A percentile compares a stretch with the other conserved stretches of the same genome.
These are phyloP conservation scores for Eupsilia transversa DNA, from an alignment of 2,888 invertebrate genomes.

Conservation along the genomic window DNA sequence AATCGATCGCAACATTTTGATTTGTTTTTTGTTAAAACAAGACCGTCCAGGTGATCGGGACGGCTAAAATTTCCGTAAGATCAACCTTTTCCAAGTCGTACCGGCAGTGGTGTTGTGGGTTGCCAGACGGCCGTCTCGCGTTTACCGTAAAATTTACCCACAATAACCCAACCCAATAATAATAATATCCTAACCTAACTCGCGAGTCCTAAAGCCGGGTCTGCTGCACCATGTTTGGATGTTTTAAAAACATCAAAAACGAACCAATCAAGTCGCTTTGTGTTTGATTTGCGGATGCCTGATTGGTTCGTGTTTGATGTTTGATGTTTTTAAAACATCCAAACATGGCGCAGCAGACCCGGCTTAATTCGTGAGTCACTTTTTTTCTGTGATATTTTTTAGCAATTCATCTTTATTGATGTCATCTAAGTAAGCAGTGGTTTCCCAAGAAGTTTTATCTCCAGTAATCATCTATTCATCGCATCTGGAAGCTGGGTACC, in stretches of 20 bases:
- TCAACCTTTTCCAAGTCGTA: conserved; percentile 85
- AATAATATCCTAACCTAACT: too few relatives aligned
- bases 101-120: conserved; percentile 85
- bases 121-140: conserved; percentile 39
- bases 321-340: too few relatives aligned
- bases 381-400: neutral
- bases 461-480: neutral
- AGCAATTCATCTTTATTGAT: neutral
- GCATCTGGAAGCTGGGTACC: neutral
- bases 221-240: too few relatives aligned
- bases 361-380: too few relatives aligned
- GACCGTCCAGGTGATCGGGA: conserved; percentile 85
- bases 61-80: conserved; percentile 80
- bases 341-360: too few relatives aligned
- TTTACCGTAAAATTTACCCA: conserved; percentile 23
- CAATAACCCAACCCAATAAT: neutral
- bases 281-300: too few relatives aligned
- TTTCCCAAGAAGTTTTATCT: neutral
- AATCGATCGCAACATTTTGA: conserved; percentile 94
- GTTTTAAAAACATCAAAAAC: too few relatives aligned
- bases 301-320: too few relatives aligned
- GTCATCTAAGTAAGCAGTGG: neutral
- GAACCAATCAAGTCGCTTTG: too few relatives aligned
- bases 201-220: too few relatives aligned
- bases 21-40: conserved; percentile 76